A percentile compares a stretch with the other conserved stretches of the same genome.
These are phyloP conservation scores for Hiodon tergisus DNA, from an alignment of 2,113 vertebrate genomes.

Conservation along the genomic window DNA sequence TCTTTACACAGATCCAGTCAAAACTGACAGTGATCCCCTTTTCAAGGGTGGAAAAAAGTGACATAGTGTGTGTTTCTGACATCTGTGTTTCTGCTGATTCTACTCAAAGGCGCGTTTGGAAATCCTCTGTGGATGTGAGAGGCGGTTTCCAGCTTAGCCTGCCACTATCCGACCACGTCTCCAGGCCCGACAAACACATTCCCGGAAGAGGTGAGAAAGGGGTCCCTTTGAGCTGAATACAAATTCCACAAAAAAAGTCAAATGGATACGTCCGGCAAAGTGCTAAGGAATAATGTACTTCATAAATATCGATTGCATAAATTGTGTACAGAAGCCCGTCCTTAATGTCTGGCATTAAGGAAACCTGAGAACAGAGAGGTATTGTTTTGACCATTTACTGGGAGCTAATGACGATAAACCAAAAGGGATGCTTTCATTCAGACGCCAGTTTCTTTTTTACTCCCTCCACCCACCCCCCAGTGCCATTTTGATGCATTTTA, in stretches of 20 bases:
- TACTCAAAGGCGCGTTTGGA: not conserved
- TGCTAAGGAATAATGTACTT: conserved; percentile 48
- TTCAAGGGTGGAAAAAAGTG: not conserved
- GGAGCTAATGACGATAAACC: not conserved
- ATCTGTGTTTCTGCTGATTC: not conserved
- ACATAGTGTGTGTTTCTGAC: not conserved
- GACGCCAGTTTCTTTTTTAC: not conserved
- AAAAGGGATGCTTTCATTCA: not conserved
- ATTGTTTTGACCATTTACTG: not conserved
- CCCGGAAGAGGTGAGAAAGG: too few species aligned
- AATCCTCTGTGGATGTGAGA: not conserved
- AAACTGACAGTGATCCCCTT: not conserved
- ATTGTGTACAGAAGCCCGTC: conserved; percentile 26
- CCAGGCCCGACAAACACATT: not conserved
- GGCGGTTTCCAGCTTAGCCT: not conserved
- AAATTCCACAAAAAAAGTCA: conserved; percentile 19
- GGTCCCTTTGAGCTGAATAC: too few species aligned
- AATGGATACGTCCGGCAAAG: conserved; percentile 34
- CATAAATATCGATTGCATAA: conserved; percentile 60
- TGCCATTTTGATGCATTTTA: too few species aligned
- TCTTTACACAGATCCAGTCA: not conserved
- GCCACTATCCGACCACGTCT: not conserved
- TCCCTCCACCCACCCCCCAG: not conserved
- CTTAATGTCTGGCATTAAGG: not conserved
- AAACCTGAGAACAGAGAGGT: not conserved